phyloP scores from a whole-genome alignment of 2,113 vertebrate genomes.

The Dissostichus mawsoni region DNA sequence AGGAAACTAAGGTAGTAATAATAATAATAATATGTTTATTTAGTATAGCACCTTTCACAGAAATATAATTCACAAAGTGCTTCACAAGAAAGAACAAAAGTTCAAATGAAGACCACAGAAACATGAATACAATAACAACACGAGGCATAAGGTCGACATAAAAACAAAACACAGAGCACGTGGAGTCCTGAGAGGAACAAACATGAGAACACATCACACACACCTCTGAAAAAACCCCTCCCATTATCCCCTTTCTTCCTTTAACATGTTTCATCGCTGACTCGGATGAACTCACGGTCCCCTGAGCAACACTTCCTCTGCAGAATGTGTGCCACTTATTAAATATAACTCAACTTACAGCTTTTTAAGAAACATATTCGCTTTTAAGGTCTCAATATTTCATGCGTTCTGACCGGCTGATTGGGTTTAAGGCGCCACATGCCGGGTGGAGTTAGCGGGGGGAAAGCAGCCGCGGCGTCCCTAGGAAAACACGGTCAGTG shows the following conservation, averaged over 20 bases:
- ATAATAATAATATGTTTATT: no score
- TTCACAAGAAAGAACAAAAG: no score
- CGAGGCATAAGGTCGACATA: no score
- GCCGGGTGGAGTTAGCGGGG: constrained; percentile 45
- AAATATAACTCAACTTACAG: constrained; percentile 74
- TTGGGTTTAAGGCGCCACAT: constrained; percentile 68
- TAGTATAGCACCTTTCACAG: no score
- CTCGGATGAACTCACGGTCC: constrained; percentile 49
- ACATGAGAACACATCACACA: no score
- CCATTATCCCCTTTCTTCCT: constrained; percentile 40
- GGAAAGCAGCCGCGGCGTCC: constrained; percentile 55
- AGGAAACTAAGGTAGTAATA: no score
- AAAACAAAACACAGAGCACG: no score
- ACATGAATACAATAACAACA: no score
- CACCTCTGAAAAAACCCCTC: neutral
- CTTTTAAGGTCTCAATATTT: constrained; percentile 85
- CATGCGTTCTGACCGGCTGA: constrained; percentile 72
- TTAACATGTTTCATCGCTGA: constrained; percentile 56
- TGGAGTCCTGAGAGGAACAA: no score
- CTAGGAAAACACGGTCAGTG: constrained; percentile 72
- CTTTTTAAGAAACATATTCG: constrained; percentile 76
- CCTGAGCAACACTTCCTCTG: constrained; percentile 41
- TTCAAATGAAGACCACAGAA: no score
- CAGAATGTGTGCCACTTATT: constrained; percentile 76
- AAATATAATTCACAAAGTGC: no score